Conservation (phyloP, 2,888 invertebrate species). For the Drosophila aldrichi region DNA sequence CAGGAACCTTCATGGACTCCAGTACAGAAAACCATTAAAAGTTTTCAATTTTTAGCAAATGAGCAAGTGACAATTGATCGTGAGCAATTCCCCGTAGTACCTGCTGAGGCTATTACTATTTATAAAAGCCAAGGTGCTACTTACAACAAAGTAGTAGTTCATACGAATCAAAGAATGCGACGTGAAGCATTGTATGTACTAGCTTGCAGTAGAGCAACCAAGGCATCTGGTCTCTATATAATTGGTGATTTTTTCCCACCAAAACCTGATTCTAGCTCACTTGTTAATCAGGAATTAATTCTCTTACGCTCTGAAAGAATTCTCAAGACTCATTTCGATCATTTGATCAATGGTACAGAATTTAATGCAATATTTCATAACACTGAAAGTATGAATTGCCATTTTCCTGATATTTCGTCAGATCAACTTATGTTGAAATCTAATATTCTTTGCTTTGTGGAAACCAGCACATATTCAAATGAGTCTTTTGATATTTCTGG, state of each 20-base stretch:
- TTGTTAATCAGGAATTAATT: background rate
- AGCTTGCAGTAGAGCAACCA: constrained; percentile 1
- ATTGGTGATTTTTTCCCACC: background rate
- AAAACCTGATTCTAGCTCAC: background rate
- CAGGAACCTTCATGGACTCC: too few relatives aligned
- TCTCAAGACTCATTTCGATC: background rate
- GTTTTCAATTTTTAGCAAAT: background rate
- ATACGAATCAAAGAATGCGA: too few relatives aligned
- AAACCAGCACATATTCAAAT: too few relatives aligned
- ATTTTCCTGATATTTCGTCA: background rate
- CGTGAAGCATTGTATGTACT: too few relatives aligned
- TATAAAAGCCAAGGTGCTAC: background rate
- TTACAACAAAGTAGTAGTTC: background rate
- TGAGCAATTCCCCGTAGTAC: background rate
- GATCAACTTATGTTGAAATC: background rate
- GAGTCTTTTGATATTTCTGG: too few relatives aligned
- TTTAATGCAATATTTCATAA: background rate
- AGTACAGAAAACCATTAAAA: background rate
- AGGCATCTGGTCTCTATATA: background rate
- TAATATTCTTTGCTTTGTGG: too few relatives aligned
- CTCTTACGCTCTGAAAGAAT: background rate
- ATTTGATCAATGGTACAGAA: background rate
- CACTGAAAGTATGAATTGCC: background rate
- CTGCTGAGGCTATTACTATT: constrained; percentile 2
- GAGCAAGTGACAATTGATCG: background rate